Percentiles rank a stretch among this genome's conserved stretches.
phyloP scores from a whole-genome alignment of 1,140 invertebrate species.

The Drosophila pseudoananassae region DNA sequence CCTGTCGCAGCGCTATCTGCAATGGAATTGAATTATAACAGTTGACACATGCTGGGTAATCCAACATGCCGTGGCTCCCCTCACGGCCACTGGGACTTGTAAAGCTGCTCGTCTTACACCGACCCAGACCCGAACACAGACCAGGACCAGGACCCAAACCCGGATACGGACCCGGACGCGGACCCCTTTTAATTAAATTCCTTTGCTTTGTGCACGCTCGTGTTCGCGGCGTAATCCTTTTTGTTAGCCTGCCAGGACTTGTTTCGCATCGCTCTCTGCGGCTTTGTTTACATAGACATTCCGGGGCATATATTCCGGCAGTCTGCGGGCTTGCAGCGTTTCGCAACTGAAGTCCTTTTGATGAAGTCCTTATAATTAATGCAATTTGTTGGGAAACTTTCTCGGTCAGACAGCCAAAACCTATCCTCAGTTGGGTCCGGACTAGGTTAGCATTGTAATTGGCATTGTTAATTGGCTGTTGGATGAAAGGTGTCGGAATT shows the following conservation, averaged over 20 bases:
- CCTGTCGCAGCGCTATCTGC: constrained; percentile 16
- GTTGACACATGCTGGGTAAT: constrained; percentile 60
- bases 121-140: background rate
- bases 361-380: constrained; percentile 76
- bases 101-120: constrained; percentile 28
- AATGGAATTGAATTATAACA: constrained; percentile 54
- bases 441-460: constrained; percentile 10
- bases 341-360: constrained; percentile 62
- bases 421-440: constrained; percentile 7
- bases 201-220: constrained; percentile 64
- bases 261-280: constrained; percentile 9
- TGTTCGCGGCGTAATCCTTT: constrained; percentile 71
- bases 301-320: constrained; percentile 42
- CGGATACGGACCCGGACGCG: background rate
- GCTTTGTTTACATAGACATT: constrained; percentile 68
- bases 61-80: constrained; percentile 36
- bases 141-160: too few relatives aligned
- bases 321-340: constrained; percentile 20
- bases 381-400: constrained; percentile 64
- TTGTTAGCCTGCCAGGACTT: constrained; percentile 46
- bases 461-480: constrained; percentile 17
- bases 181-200: constrained; percentile 77
- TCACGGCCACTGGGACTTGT: constrained; percentile 43
- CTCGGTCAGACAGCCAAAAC: constrained; percentile 18
- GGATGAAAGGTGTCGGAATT: constrained; percentile 7